phyloP scores from a whole-genome alignment of 2,797 vertebrate species.

The Morus bassanus region DNA sequence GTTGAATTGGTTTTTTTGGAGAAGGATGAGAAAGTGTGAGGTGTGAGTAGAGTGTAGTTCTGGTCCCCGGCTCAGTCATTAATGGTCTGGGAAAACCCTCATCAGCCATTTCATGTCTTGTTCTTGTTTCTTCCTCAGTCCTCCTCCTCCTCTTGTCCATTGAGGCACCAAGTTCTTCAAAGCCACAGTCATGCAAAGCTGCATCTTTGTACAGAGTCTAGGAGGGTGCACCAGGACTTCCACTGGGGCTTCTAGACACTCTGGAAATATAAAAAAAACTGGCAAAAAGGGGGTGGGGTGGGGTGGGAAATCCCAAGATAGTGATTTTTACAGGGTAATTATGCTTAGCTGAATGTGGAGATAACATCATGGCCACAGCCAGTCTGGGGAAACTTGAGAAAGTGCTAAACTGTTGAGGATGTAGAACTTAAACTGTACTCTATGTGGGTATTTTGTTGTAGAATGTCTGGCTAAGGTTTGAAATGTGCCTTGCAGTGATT shows the following conservation, averaged over 20 bases:
- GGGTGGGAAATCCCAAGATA: background rate
- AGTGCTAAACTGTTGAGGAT: slow-evolving; percentile 10
- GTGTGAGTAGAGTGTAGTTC: background rate
- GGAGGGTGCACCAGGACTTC: background rate
- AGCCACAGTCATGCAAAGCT: background rate
- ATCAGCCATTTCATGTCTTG: background rate
- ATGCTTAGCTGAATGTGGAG: background rate
- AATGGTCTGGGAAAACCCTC: background rate
- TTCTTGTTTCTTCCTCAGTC: background rate
- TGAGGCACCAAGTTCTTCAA: background rate
- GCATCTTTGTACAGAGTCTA: background rate
- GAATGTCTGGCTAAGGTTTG: background rate
- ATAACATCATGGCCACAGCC: background rate
- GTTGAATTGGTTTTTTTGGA: background rate
- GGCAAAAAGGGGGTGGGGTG: background rate
- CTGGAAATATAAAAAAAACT: background rate
- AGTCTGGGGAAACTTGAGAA: slow-evolving; percentile 13
- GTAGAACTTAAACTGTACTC: background rate
- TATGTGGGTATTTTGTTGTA: background rate
- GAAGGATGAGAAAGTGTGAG: background rate
- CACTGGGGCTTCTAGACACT: background rate
- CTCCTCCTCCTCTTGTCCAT: background rate
- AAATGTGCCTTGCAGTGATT: background rate
- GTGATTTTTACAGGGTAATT: background rate
- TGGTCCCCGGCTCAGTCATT: background rate